Evolutionary conservation across 2,888 invertebrate genomes (phyloP).

Genomic region (Noctua fimbriata): DNA sequence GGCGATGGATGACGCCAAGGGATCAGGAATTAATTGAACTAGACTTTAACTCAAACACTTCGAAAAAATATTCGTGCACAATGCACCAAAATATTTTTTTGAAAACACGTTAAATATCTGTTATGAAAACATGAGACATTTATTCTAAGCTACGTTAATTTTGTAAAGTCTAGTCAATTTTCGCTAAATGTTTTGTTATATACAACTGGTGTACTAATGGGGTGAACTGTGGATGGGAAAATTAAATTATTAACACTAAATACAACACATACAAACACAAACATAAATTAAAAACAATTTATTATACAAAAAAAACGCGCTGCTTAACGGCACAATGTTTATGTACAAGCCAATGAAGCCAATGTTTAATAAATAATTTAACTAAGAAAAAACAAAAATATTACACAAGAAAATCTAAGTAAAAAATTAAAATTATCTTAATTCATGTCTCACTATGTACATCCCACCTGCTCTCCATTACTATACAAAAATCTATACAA

Average conservation of each 20-base stretch:
- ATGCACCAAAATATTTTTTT: background rate
- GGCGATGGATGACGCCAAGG: conserved; percentile 31
- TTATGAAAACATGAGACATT: background rate
- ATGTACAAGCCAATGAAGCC: conserved; percentile 82
- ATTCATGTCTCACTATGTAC: conserved; percentile 76
- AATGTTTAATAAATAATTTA: conserved; percentile 81
- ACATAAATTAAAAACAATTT: conserved; percentile 71
- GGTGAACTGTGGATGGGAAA: conserved; percentile 38
- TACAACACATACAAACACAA: conserved; percentile 68
- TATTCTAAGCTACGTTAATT: background rate
- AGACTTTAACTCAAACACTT: conserved; percentile 39
- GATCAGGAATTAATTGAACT: conserved; percentile 39
- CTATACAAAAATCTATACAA: conserved; percentile 75
- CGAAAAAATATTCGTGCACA: background rate
- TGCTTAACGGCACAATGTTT: conserved; percentile 75
- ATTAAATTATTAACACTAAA: conserved; percentile 57
- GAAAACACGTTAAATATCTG: background rate
- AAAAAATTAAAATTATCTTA: conserved; percentile 65
- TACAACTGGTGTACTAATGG: conserved; percentile 51
- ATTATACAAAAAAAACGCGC: conserved; percentile 75
- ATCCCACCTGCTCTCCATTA: conserved; percentile 69
- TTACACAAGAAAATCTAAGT: conserved; percentile 67
- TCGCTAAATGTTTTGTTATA: conserved; percentile 40
- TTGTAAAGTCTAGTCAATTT: conserved; percentile 51
- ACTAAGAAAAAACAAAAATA: conserved; percentile 70